Evolutionary conservation across 2,797 vertebrate genomes (phyloP), one percentile per base, ranked within the genome.

Genomic region (Enteromius radiatus): DNA sequence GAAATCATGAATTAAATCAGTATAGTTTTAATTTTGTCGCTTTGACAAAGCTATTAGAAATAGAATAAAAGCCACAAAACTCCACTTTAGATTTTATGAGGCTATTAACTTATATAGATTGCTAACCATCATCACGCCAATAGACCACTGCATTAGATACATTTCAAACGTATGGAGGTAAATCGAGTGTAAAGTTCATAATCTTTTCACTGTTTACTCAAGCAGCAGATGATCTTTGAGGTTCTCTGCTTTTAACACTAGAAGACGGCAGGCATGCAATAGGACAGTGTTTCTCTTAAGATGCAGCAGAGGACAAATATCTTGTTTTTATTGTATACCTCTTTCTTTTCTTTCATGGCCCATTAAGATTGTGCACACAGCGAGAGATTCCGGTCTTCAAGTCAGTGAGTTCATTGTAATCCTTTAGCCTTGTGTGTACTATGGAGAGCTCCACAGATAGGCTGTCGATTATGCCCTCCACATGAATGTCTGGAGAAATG

Each of bases 331-430:
- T 71, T 64, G n/a, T 19, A 77, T 83, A 56, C 36, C 23, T 33
- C 68, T 76, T 81, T 49, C 68, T 75, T 67, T 82, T 54, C 43
- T 74, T 86, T 86, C 84, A 86, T 52, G 76, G 64, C 67, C 80
- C 82, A 86, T 87, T 87, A 87, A 61, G 76, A 77, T 36, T 56
- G 64, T 82, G 76, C 76, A 52, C 82, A 78, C 80, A 59, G 70
- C 14, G 67, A 82, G 75, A 78, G 78, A 84, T 75, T 87, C 56
- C 49, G 21, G 54, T 84, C 78, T 84, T 80, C 45, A 78, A 70
- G 74, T 19, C 31, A 80, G 61, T 1, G 43, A 81, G 75, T 19
- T 49, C 75, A 79, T 79, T 85, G 86, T 84, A 81, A 87, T 85
- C 81, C 78, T 70, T 76, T 84, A 84, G 78, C 84, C 78, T 31